A percentile compares a stretch with the other conserved stretches of the same genome.
Conservation (phyloP, 2,888 invertebrate species). For the Blomia tropicalis region DNA sequence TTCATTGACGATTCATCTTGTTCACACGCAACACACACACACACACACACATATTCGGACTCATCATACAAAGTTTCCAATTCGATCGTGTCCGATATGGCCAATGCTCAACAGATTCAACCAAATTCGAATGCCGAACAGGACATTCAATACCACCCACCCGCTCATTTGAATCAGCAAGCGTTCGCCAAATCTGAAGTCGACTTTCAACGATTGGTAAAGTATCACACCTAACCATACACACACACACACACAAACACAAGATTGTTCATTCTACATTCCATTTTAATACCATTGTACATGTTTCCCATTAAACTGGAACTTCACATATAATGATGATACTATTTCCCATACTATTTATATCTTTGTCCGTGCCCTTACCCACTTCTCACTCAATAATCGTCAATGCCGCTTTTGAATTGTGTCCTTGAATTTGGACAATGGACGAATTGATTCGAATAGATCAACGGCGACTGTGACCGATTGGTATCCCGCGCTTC, state of each 20-base stretch:
- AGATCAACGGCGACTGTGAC: slow-evolving; percentile 25
- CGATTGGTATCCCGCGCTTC: slow-evolving; percentile 26
- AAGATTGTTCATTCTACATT: neutral
- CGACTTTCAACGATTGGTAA: slow-evolving; percentile 27
- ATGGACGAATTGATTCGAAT: neutral
- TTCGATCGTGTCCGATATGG: neutral
- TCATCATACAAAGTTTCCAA: too few species aligned
- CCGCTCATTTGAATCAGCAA: slow-evolving; percentile 11
- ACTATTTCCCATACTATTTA: too few species aligned
- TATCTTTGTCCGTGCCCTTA: too few species aligned
- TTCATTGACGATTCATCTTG: neutral
- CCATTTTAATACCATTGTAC: neutral
- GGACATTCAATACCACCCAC: slow-evolving; percentile 12
- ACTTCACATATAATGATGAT: too few species aligned
- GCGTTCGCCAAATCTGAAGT: slow-evolving; percentile 26
- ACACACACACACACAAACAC: too few species aligned
- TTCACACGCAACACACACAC: too few species aligned
- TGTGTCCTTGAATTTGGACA: neutral
- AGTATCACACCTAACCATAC: neutral
- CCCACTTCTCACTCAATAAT: too few species aligned
- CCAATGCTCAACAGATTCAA: neutral
- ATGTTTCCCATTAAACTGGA: too few species aligned
- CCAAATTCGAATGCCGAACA: neutral
- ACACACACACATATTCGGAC: too few species aligned
- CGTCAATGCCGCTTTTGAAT: too few species aligned